phyloP scores from a whole-genome alignment of 2,888 invertebrate species.

The Acanthopleura granulata region DNA sequence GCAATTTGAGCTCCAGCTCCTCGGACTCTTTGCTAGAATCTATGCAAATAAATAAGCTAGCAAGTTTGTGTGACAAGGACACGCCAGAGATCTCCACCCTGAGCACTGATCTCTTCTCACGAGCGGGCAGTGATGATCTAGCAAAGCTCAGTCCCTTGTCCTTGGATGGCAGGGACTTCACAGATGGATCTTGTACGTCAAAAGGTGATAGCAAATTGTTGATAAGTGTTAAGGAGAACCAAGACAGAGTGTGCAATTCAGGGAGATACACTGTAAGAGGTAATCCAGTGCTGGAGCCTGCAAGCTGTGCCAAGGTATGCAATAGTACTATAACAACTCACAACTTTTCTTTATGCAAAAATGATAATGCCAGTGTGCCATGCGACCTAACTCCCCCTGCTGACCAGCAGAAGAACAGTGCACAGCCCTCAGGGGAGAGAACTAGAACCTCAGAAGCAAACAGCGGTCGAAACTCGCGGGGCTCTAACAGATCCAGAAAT shows the following conservation, averaged over 20 bases:
- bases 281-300: background rate
- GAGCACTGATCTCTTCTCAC: constrained; percentile 12
- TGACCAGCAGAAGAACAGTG: background rate
- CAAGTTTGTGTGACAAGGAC: constrained; percentile 39
- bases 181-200: background rate
- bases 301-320: constrained; percentile 14
- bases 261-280: background rate
- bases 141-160: constrained; percentile 9
- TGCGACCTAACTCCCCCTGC: background rate
- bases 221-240: background rate
- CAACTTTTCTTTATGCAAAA: constrained; percentile 18
- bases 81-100: constrained; percentile 16
- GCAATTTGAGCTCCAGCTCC: constrained; percentile 29
- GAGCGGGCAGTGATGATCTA: constrained; percentile 4
- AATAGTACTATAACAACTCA: constrained; percentile 18
- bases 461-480: background rate
- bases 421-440: background rate
- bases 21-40: constrained; percentile 44
- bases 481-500: background rate
- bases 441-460: background rate
- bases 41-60: constrained; percentile 42
- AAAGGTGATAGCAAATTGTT: background rate
- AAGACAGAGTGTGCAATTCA: constrained; percentile 3
- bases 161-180: background rate
- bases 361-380: constrained; percentile 20